Percentiles rank a stretch among this genome's conserved stretches.
Evolutionary conservation across 2,113 vertebrate species (phyloP).

Genomic region (Tragulus kanchil): DNA sequence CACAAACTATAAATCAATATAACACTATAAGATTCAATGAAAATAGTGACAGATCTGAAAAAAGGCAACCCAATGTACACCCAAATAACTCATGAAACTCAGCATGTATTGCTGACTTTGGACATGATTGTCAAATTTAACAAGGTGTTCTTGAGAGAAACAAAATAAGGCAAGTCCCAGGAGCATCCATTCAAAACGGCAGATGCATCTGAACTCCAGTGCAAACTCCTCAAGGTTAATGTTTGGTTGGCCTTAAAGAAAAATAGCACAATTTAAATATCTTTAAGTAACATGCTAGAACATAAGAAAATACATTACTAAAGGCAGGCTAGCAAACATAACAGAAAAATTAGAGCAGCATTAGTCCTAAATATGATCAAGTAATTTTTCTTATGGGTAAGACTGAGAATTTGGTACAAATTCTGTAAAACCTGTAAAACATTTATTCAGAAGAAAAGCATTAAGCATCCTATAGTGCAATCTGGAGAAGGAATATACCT

Average conservation of each 20-base stretch:
- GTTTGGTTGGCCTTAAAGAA: constrained; percentile 68
- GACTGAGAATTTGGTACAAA: neutral
- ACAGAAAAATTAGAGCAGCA: constrained; percentile 19
- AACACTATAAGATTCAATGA: constrained; percentile 76
- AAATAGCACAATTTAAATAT: constrained; percentile 71
- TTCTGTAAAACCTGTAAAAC: neutral
- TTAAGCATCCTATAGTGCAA: neutral
- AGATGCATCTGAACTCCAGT: constrained; percentile 71
- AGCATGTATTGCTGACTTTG: constrained; percentile 84
- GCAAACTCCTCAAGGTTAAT: constrained; percentile 68
- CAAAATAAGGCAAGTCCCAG: constrained; percentile 79
- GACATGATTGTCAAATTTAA: constrained; percentile 80
- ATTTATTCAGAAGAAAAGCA: neutral
- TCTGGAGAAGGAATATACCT: neutral
- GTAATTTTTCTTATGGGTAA: neutral
- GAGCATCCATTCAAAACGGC: constrained; percentile 61
- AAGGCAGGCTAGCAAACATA: neutral
- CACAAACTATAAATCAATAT: constrained; percentile 77
- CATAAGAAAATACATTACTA: neutral
- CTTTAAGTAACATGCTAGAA: constrained; percentile 60
- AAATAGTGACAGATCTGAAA: constrained; percentile 74
- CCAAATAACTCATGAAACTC: constrained; percentile 75
- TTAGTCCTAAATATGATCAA: neutral
- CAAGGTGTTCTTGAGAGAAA: constrained; percentile 84
- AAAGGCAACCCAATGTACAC: constrained; percentile 75